These are phyloP conservation scores for Drosophila planitibia DNA, from an alignment of 2,888 invertebrate genomes.

Conservation along the genomic window DNA sequence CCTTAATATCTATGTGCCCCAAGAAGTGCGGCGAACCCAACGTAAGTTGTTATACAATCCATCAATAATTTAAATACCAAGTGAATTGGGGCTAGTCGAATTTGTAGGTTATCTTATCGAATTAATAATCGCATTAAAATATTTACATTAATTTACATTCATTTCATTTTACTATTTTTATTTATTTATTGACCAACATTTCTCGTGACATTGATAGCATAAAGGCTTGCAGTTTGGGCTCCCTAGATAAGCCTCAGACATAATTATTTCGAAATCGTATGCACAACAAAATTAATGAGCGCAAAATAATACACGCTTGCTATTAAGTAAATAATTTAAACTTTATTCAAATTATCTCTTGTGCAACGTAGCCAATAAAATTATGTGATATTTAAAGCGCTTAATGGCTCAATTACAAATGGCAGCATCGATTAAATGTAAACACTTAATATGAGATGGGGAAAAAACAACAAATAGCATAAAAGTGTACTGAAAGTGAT, in stretches of 20 bases:
- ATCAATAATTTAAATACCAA: neutral
- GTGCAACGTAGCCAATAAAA: neutral
- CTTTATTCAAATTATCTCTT: neutral
- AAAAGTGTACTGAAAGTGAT: constrained; percentile 19
- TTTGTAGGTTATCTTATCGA: neutral
- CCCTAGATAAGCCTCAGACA: neutral
- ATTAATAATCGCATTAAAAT: constrained; percentile 10
- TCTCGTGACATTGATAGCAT: neutral
- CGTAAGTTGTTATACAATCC: constrained; percentile 73
- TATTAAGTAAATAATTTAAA: neutral
- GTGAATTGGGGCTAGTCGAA: constrained; percentile 1
- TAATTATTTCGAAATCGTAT: neutral
- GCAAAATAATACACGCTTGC: neutral
- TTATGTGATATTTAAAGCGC: neutral
- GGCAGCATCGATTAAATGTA: constrained; percentile 2
- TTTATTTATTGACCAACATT: neutral
- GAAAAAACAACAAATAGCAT: neutral
- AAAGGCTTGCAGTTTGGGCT: neutral
- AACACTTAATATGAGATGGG: neutral
- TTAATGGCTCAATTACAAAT: constrained; percentile 3
- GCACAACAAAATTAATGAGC: neutral
- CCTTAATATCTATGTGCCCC: constrained; percentile 97
- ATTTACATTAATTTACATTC: neutral
- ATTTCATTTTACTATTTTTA: neutral
- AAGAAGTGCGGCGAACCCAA: constrained; percentile 84